Base-by-base conservation (phyloP, 2,797 vertebrate genomes). In the Gastrophryne carolinensis region DNA sequence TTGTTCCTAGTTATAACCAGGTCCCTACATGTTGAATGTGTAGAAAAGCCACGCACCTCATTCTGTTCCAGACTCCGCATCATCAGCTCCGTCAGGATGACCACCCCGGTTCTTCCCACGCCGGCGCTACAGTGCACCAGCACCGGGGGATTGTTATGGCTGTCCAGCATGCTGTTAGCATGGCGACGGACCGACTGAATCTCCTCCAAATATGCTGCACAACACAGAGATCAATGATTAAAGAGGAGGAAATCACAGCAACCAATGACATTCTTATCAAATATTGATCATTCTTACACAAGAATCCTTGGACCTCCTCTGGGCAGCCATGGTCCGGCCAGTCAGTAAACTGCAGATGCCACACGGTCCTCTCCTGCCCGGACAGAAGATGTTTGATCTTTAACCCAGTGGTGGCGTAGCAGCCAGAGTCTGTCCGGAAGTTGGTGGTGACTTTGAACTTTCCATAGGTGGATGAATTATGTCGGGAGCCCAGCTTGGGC, bases 391-490 rank as follows among this genome's bases (percentile, higher is more conserved):
- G 96, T 83, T 98, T 98, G 85, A 99, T 94, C 88, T 99, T 99
- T 82, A 99, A 86, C 72, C 97, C 97, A 0, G 96, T 99, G 63
- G 97, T 99, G 66, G 97, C 97, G 49, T 97, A 98, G 90, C 94
- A 96, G 83, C 95, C 96, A 0, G 96, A 98, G 90, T 98, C 97
- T 0, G 97, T 99, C 79, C 96, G 95, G 87, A 99, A 99, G 81
- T 98, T 98, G 19, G 95, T 98, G 73, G 96, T 99, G 85, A 99
- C 96, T 87, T 99, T 99, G 89, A 98, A 99, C 84, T 97, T 98
- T 79, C 97, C 97, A 0, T 99, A 96, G 3, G 96, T 98, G 79
- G 95, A 95, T 0, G 97, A 98, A 87, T 95, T 98, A 89, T 98
- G 96, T 76, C 96, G 98, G 79, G 96, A 98, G 80, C 96, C 97